Percentiles rank a stretch among this genome's conserved stretches.
Evolutionary conservation across 2,797 vertebrate species (phyloP).

Genomic region (Eulemur rubriventer): DNA sequence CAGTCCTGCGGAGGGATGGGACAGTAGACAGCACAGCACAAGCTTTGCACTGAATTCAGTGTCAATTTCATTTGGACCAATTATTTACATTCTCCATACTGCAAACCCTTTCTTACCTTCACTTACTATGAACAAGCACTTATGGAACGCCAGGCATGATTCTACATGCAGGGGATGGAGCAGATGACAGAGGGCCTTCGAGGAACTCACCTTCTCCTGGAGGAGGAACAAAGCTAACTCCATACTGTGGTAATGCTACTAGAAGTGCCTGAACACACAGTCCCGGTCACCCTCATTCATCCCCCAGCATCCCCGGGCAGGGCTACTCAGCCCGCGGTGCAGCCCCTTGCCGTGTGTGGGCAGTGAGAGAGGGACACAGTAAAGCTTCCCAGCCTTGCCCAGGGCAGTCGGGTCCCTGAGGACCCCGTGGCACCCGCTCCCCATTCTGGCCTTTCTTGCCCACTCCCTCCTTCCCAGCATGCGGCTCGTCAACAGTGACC

Average conservation of each 20-base stretch:
- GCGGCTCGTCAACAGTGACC: neutral
- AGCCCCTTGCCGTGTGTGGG: neutral
- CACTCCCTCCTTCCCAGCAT: neutral
- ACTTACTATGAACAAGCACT: neutral
- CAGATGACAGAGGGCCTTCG: neutral
- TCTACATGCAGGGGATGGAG: neutral
- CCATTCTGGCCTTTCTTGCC: neutral
- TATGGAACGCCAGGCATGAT: neutral
- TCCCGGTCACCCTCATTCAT: neutral
- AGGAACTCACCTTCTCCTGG: neutral
- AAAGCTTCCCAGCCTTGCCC: neutral
- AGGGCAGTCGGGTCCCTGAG: neutral
- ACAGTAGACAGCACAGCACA: accelerated
- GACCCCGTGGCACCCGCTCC: neutral
- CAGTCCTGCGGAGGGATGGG: accelerated
- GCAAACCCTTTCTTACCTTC: neutral
- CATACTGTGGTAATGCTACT: neutral
- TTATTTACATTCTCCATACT: neutral
- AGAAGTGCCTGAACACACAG: neutral
- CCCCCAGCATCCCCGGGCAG: neutral
- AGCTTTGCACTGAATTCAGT: neutral
- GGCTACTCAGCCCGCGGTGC: neutral
- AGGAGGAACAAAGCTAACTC: neutral
- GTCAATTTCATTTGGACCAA: neutral
- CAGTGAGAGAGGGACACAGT: neutral